A percentile compares a stretch with the other conserved stretches of the same genome.
These are phyloP conservation scores for Eupithecia exiguata DNA, from an alignment of 2,888 invertebrate species.

Conservation along the genomic window DNA sequence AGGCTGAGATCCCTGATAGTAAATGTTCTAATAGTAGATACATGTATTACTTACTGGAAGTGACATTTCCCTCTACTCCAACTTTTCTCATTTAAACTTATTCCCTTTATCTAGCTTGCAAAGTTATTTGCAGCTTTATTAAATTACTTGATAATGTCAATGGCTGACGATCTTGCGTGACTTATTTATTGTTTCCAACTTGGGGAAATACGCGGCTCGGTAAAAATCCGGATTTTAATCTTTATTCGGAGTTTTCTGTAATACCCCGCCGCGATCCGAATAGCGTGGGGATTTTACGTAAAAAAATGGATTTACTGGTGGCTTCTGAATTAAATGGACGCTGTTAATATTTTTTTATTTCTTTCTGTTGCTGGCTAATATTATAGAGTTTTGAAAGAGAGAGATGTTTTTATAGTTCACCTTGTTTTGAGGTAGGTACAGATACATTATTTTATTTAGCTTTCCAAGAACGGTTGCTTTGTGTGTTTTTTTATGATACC, in stretches of 20 bases:
- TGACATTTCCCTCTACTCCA: background rate
- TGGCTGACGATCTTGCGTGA: conserved; percentile 57
- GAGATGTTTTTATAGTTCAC: background rate
- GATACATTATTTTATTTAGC: too few relatives aligned
- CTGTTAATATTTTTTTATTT: conserved; percentile 25
- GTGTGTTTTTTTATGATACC: too few relatives aligned
- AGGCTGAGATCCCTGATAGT: background rate
- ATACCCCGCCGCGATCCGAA: conserved; percentile 25
- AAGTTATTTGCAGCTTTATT: conserved; percentile 75
- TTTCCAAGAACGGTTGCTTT: too few relatives aligned
- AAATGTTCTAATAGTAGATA: background rate
- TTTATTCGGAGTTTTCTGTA: conserved; percentile 25
- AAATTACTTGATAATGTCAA: conserved; percentile 80
- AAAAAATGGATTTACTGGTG: conserved; percentile 30
- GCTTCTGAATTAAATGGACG: conserved; percentile 28
- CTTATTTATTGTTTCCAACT: conserved; percentile 65
- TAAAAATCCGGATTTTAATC: conserved; percentile 36
- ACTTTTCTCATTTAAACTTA: conserved; percentile 61
- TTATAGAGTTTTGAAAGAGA: background rate
- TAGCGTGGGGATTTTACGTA: conserved; percentile 33
- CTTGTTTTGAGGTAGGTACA: background rate
- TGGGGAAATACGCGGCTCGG: conserved; percentile 41
- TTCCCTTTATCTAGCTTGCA: conserved; percentile 74
- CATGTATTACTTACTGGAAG: background rate
- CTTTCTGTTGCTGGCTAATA: conserved; percentile 11